Evolutionary conservation across 2,113 vertebrate genomes (phyloP).

Genomic region (Perca fluviatilis): DNA sequence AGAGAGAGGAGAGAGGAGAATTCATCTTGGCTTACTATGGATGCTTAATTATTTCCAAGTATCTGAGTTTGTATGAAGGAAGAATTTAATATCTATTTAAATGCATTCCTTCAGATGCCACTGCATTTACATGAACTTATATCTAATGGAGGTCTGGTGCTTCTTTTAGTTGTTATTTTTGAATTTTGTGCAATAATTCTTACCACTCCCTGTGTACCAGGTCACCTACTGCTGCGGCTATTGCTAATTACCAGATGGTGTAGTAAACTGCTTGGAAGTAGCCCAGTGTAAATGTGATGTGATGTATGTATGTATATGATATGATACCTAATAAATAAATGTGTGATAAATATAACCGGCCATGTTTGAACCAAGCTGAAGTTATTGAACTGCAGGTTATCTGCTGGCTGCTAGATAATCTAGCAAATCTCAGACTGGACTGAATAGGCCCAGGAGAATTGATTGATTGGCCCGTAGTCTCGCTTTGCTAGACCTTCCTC

Average conservation of each 20-base stretch:
- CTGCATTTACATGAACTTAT: background rate
- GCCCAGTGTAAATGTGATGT: background rate
- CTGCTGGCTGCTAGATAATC: background rate
- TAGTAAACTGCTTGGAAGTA: background rate
- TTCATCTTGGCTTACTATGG: background rate
- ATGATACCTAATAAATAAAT: background rate
- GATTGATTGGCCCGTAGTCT: no score
- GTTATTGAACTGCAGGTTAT: background rate
- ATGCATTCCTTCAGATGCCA: background rate
- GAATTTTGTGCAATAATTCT: background rate
- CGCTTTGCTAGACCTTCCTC: no score
- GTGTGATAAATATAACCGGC: background rate
- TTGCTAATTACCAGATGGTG: background rate
- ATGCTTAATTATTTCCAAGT: background rate
- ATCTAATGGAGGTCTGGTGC: background rate
- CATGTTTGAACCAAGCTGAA: background rate
- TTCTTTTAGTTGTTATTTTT: background rate
- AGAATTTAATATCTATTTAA: background rate
- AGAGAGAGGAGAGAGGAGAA: background rate
- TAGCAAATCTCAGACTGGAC: background rate
- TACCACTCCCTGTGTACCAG: background rate
- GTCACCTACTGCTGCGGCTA: background rate
- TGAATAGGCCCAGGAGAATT: background rate
- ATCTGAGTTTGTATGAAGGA: background rate
- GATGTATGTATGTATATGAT: no score